Evolutionary conservation across 2,113 vertebrate species (phyloP).

Genomic region (Cairina moschata): DNA sequence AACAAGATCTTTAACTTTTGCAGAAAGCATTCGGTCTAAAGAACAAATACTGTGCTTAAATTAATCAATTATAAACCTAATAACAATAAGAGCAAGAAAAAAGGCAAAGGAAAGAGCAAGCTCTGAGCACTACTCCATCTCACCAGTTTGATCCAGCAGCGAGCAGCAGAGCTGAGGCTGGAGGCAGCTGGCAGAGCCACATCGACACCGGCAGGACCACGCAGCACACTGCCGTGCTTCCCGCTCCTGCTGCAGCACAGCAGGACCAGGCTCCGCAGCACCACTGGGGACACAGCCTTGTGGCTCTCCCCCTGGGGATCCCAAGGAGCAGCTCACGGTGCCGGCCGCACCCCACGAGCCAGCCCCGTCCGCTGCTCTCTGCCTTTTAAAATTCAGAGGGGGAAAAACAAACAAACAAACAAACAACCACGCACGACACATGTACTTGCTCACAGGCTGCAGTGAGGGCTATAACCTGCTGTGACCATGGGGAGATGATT

Average conservation of each 20-base stretch:
- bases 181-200: slow-evolving; percentile 56
- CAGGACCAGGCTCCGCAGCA: too few relatives aligned
- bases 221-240: background rate
- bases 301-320: slow-evolving; percentile 49
- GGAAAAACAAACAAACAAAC: background rate
- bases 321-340: too few relatives aligned
- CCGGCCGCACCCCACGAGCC: too few relatives aligned
- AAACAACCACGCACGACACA: rapidly evolving
- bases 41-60: background rate
- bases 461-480: background rate
- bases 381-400: background rate
- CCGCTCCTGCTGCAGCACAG: too few relatives aligned
- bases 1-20: background rate
- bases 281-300: slow-evolving; percentile 49
- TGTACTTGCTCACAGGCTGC: background rate
- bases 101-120: background rate
- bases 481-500: background rate
- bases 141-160: background rate
- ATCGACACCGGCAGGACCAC: slow-evolving; percentile 63
- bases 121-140: background rate
- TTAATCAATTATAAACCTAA: slow-evolving; percentile 11
- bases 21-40: background rate
- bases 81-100: too few relatives aligned
- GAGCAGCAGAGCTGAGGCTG: slow-evolving; percentile 9
- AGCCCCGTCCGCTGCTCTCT: background rate